These are phyloP conservation scores for Caloenas nicobarica DNA, from an alignment of 2,113 vertebrate genomes.

Conservation along the genomic window DNA sequence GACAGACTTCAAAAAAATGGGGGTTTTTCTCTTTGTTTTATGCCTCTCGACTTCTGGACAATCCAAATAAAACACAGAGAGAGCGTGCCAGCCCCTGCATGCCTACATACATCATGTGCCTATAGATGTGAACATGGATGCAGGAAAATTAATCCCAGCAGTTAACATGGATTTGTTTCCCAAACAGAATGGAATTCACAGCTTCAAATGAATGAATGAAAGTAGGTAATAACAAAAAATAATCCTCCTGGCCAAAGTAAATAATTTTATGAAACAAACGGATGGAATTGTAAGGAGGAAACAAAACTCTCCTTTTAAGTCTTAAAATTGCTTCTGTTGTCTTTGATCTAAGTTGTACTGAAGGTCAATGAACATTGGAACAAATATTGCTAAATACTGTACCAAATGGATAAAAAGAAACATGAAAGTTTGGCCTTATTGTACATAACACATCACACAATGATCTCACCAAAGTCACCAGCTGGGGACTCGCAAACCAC, in stretches of 20 bases:
- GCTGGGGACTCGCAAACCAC: conserved; percentile 76
- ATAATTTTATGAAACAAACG: conserved; percentile 2
- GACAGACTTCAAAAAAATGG: background rate
- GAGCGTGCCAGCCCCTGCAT: background rate
- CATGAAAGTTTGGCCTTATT: conserved; percentile 65
- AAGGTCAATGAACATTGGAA: conserved; percentile 57
- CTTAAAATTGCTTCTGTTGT: conserved; percentile 31
- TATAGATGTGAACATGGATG: background rate
- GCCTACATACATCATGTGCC: background rate
- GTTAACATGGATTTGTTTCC: background rate
- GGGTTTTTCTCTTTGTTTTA: background rate
- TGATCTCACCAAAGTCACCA: conserved; percentile 82
- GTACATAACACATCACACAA: conserved; percentile 73
- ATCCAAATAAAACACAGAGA: background rate
- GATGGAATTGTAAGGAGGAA: background rate
- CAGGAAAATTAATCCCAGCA: conserved; percentile 16
- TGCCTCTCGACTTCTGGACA: background rate
- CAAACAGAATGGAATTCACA: conserved; percentile 17
- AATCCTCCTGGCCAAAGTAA: conserved; percentile 21
- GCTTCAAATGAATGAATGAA: conserved; percentile 18
- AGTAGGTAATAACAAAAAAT: conserved; percentile 5
- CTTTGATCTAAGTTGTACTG: conserved; percentile 47
- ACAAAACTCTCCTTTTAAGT: conserved; percentile 4
- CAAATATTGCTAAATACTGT: conserved; percentile 53
- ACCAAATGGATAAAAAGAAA: conserved; percentile 57